phyloP scores from a whole-genome alignment of 2,888 invertebrate genomes.

The Rhamnusium bicolor region DNA sequence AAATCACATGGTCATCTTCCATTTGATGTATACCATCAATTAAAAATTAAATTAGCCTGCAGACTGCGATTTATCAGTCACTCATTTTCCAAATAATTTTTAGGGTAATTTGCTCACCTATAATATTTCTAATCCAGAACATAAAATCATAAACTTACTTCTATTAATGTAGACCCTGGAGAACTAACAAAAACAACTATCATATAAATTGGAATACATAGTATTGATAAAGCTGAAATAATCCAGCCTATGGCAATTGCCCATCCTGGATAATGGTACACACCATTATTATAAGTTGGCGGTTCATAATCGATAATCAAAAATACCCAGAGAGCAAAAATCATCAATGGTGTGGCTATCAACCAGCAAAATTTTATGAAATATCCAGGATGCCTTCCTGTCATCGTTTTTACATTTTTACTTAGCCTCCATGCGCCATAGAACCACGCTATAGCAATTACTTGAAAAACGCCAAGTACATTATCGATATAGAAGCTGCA shows the following conservation, averaged over 20 bases:
- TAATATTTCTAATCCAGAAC: too few relatives aligned
- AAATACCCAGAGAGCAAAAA: slow-evolving; percentile 90
- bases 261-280: slow-evolving; percentile 87
- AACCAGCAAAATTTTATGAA: slow-evolving; percentile 92
- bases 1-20: too few relatives aligned
- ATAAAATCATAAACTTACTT: slow-evolving; percentile 76
- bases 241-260: slow-evolving; percentile 90
- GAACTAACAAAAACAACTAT: slow-evolving; percentile 81
- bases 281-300: slow-evolving; percentile 87
- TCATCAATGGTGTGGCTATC: slow-evolving; percentile 84
- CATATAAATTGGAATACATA: slow-evolving; percentile 90
- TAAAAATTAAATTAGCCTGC: too few relatives aligned
- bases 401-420: slow-evolving; percentile 91
- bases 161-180: slow-evolving; percentile 80
- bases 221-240: slow-evolving; percentile 85
- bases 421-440: slow-evolving; percentile 88
- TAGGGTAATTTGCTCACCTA: too few relatives aligned
- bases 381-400: slow-evolving; percentile 83
- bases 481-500: slow-evolving; percentile 92
- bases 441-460: slow-evolving; percentile 92
- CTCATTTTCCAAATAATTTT: too few relatives aligned
- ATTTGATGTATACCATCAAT: too few relatives aligned
- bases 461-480: slow-evolving; percentile 94
- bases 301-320: slow-evolving; percentile 90
- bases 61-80: too few relatives aligned